Percentiles rank a stretch among this genome's conserved stretches.
These are phyloP conservation scores for Stigmatopora nigra DNA, from an alignment of 2,113 vertebrate genomes.

Conservation along the genomic window DNA sequence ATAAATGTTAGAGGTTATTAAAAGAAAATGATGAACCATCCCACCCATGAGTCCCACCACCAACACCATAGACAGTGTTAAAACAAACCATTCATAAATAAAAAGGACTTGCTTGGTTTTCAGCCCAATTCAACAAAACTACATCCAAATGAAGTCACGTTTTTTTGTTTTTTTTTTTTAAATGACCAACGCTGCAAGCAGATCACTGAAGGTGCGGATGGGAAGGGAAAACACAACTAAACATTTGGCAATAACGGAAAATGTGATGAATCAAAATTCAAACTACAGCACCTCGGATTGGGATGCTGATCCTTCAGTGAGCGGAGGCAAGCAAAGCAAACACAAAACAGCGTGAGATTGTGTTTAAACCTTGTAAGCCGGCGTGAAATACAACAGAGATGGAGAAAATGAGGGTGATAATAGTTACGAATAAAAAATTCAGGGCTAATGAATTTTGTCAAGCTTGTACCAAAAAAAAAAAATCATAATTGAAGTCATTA, in stretches of 20 bases:
- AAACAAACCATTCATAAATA: constrained; percentile 1
- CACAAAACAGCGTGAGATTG: background rate
- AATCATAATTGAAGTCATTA: too few relatives aligned
- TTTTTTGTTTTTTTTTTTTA: background rate
- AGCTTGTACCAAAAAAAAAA: too few relatives aligned
- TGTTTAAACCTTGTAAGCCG: background rate
- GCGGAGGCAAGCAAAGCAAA: constrained; percentile 8
- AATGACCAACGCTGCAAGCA: background rate
- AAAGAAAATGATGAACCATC: constrained; percentile 33
- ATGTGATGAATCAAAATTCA: background rate
- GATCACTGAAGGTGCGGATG: background rate
- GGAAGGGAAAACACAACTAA: background rate
- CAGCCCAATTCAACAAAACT: background rate
- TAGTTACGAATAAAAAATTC: background rate
- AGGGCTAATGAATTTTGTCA: background rate
- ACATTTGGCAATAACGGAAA: background rate
- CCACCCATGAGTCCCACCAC: constrained; percentile 41
- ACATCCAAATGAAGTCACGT: background rate
- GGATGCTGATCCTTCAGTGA: constrained; percentile 1
- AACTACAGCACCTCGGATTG: constrained; percentile 1
- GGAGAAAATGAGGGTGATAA: background rate
- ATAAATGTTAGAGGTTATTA: constrained; percentile 8
- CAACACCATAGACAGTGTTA: constrained; percentile 7
- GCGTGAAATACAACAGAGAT: background rate
- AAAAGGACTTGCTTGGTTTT: background rate